Base-by-base conservation (phyloP, 2,797 vertebrate species). In the Taeniopygia guttata region DNA sequence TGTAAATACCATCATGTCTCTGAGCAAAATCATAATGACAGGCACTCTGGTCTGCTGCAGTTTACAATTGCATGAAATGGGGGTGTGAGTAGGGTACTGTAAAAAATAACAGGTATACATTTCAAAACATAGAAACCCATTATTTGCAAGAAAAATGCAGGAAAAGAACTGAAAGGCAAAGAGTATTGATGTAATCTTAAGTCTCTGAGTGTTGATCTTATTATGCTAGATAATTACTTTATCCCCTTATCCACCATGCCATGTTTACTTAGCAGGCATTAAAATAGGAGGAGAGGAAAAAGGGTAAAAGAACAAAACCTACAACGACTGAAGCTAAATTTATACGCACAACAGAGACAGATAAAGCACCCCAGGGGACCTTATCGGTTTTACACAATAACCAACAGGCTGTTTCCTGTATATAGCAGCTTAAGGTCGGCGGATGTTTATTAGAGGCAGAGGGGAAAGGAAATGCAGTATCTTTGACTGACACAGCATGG, bases 341-440 rank as follows among this genome's bases (percentile, higher is more conserved):
- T 97, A 90, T 87, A 96, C 1, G 0, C 72, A 77, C 90, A 95
- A 94, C 93, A 91, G 91, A 95, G 91, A 90, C 86, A 94, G 94
- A 93, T 96, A 96, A 96, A 96, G 83, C 64, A 84, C 84, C 96
- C 88, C 95, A 82, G 64, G 80, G 83, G 96, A 90, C 93, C 89
- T 96, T 96, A 97, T 95, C 95, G 96, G 95, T 91, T 96, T 91
- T 95, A 94, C 93, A 96, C 96, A 97, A 97, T 95, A 97, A 95
- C 94, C 94, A 96, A 96, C 95, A 96, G 95, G 94, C 96, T 94
- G 90, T 83, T 97, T 97, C 96, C 95, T 95, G 95, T 92, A 94
- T 94, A 88, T 70, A 94, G 91, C 95, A 87, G 94, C 94, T 95
- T 96, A 95, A 97, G 95, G 95, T 94, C 85, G 32, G 93, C 90